Evolutionary conservation across 2,888 invertebrate species (phyloP).

Genomic region (Operophtera brumata): DNA sequence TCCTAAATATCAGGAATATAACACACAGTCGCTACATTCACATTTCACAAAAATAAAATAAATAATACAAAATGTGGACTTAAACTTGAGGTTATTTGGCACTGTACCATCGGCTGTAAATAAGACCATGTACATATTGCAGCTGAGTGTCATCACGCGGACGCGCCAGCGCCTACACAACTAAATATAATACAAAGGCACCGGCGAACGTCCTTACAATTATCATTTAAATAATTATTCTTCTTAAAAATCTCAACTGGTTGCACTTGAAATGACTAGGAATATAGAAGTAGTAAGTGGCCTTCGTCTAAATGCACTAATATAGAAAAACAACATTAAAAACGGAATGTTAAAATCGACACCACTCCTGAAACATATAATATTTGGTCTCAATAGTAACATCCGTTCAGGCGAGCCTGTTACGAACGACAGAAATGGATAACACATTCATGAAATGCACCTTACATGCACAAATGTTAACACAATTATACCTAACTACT

Average conservation of each 20-base stretch:
- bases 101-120: constrained; percentile 71
- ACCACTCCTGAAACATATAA: constrained; percentile 80
- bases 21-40: constrained; percentile 79
- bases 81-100: constrained; percentile 79
- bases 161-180: constrained; percentile 51
- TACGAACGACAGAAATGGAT: constrained; percentile 65
- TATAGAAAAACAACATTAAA: constrained; percentile 53
- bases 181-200: constrained; percentile 71
- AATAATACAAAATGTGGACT: constrained; percentile 72
- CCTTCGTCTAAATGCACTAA: constrained; percentile 71
- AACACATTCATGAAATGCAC: constrained; percentile 68
- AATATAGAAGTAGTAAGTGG: constrained; percentile 76
- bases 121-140: constrained; percentile 54
- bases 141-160: constrained; percentile 42
- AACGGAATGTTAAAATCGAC: constrained; percentile 80
- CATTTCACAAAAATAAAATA: constrained; percentile 67
- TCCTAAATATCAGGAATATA: constrained; percentile 81
- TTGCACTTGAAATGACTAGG: constrained; percentile 81
- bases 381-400: constrained; percentile 80
- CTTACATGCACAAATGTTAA: constrained; percentile 68
- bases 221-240: constrained; percentile 63
- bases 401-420: constrained; percentile 65
- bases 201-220: constrained; percentile 44
- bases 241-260: constrained; percentile 76
- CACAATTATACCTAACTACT: constrained; percentile 79